phyloP scores from a whole-genome alignment of 2,888 invertebrate species.

The Timandra comae region DNA sequence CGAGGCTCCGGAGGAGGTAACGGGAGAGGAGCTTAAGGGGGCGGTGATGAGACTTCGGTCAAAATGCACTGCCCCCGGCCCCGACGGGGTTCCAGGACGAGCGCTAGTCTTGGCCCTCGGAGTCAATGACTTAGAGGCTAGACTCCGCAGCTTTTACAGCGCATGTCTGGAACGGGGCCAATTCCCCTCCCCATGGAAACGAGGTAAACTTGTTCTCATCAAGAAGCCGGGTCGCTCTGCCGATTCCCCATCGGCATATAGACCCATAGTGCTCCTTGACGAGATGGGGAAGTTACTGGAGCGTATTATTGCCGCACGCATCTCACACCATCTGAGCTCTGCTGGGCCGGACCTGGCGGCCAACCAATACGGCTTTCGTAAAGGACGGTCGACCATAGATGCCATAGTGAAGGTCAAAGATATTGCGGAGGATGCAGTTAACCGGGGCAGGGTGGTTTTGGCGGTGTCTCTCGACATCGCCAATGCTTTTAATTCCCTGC shows the following conservation, averaged over 20 bases:
- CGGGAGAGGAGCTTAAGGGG: too few species aligned
- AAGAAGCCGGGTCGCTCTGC: neutral
- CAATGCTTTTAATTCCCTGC: constrained; percentile 25
- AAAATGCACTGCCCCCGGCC: neutral
- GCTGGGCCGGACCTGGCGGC: constrained; percentile 11
- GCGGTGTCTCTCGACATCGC: neutral
- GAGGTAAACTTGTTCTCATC: neutral
- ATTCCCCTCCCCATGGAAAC: neutral
- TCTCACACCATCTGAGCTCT: constrained; percentile 3
- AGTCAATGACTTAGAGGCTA: neutral
- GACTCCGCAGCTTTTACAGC: neutral
- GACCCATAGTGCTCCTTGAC: constrained; percentile 1
- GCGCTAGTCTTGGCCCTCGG: neutral
- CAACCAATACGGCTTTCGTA: constrained; percentile 9
- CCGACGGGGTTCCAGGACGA: neutral
- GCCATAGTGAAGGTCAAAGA: constrained; percentile 5
- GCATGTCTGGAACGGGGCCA: neutral
- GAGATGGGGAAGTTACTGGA: constrained; percentile 1
- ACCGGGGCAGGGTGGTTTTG: too few species aligned
- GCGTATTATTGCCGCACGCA: constrained; percentile 3
- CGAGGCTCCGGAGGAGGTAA: too few species aligned
- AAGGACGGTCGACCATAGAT: constrained; percentile 5
- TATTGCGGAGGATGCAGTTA: too few species aligned
- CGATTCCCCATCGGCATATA: neutral
- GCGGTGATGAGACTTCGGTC: neutral